Evolutionary conservation across 2,888 invertebrate genomes (phyloP).

Genomic region (Eupithecia vulgata): DNA sequence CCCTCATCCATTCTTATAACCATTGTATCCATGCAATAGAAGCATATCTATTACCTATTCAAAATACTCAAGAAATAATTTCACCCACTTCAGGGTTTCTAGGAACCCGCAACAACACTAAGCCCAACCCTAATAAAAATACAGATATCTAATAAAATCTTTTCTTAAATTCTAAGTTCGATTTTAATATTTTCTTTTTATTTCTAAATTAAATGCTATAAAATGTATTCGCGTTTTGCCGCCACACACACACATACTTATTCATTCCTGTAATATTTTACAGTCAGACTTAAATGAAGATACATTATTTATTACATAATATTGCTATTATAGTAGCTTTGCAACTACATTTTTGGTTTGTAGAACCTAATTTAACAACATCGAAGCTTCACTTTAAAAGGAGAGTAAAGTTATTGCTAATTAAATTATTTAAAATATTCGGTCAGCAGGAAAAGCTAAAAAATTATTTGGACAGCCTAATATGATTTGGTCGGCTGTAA

Average conservation of each 20-base stretch:
- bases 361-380: not conserved
- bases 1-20: slow-evolving; percentile 50
- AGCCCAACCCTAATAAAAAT: slow-evolving; percentile 24
- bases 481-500: too few species aligned
- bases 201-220: slow-evolving; percentile 12
- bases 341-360: not conserved
- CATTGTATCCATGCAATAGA: slow-evolving; percentile 15
- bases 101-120: not conserved
- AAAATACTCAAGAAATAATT: slow-evolving; percentile 7
- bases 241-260: slow-evolving; percentile 2
- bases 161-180: slow-evolving; percentile 24
- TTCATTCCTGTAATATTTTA: not conserved
- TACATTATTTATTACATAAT: not conserved
- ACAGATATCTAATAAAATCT: slow-evolving; percentile 33
- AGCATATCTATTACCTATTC: not conserved
- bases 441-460: too few species aligned
- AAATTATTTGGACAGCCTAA: too few species aligned
- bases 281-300: not conserved
- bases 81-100: not conserved
- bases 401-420: too few species aligned
- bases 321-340: slow-evolving; percentile 3
- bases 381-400: not conserved
- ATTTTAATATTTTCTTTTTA: not conserved
- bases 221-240: slow-evolving; percentile 5
- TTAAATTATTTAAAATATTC: too few species aligned